Evolutionary conservation across 2,888 invertebrate species (phyloP), one percentile per base, ranked within the genome.

Genomic region (Metallyticus violacea): DNA sequence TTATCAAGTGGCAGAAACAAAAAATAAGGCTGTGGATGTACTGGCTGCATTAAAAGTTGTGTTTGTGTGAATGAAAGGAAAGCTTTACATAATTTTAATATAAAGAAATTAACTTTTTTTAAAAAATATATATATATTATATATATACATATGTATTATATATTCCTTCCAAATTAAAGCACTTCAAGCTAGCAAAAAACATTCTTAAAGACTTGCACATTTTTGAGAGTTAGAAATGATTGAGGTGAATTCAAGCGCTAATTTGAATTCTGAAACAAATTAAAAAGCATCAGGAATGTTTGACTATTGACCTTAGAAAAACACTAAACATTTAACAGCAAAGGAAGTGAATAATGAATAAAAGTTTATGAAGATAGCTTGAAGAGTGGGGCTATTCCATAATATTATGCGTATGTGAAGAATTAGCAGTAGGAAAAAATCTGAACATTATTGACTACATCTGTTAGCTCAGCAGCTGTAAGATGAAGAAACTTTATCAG

Each of bases 1-100:
- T 22, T 81, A 26, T 79, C 86, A 30, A 82, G 83, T 83, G 86
- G 77, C 85, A 81, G 86, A 85, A 79, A 79, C 84, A 86, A 81
- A 30, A 86, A 86, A 40, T 87, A 86, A 82, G 40, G 83, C 77
- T 83, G 83, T 83, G 62, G 81, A 40, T 82, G 76, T 26, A 30
- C 15, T 81, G 77, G 62, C 77, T 77, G 22, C 40, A 62, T 62
- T 62, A 62, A 62, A 9, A 15, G 9, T 22, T 27, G 78, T 29
- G n/a, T n/a, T 26, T 62, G 25, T n/a, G 85, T 76, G 77, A 85
- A 78, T 22, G 76, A n/a, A 26, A 2, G 25, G 25, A 76, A 78
- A 85, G 29, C 76, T 28, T n/a, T 76, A 7, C 27, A 25, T 81
- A 62, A 62, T 29, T 28, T 81, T 81, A 40, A 81, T 81, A 40